These are phyloP conservation scores for Pantala flavescens DNA, from an alignment of 1,140 invertebrate genomes.

Conservation along the genomic window DNA sequence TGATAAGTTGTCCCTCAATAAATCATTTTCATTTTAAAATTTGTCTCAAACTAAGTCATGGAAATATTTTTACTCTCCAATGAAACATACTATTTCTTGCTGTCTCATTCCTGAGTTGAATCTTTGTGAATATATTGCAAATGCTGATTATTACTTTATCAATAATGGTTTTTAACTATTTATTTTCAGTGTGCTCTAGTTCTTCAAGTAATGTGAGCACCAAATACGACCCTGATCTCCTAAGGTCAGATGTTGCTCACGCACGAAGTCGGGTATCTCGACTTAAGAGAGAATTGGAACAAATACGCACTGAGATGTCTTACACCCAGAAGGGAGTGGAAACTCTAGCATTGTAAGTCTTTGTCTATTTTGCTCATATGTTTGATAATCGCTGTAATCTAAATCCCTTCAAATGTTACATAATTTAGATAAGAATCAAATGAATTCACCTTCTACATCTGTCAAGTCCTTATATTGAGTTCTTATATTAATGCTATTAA, in stretches of 20 bases:
- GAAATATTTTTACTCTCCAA: too few relatives aligned
- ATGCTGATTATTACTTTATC: too few relatives aligned
- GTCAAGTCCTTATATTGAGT: conserved; percentile 10
- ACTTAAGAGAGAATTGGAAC: conserved; percentile 79
- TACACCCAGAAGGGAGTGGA: conserved; percentile 86
- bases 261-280: conserved; percentile 79
- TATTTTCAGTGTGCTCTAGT: conserved; percentile 73
- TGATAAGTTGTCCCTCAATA: too few relatives aligned
- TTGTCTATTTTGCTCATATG: not conserved
- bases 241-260: conserved; percentile 83
- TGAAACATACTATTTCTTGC: too few relatives aligned
- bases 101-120: too few relatives aligned
- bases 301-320: conserved; percentile 82
- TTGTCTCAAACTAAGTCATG: too few relatives aligned
- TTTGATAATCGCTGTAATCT: not conserved
- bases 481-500: not conserved
- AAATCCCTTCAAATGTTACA: too few relatives aligned
- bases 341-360: conserved; percentile 71
- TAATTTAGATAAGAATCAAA: conserved; percentile 11
- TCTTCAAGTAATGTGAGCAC: conserved; percentile 71
- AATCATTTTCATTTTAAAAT: too few relatives aligned
- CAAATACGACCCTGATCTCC: conserved; percentile 86
- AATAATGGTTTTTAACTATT: conserved; percentile 15
- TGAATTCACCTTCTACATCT: conserved; percentile 15
- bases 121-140: too few relatives aligned